Evolutionary conservation across 2,888 invertebrate species (phyloP), one percentile per base, ranked within the genome.

Genomic region (Polydrusus tereticollis): DNA sequence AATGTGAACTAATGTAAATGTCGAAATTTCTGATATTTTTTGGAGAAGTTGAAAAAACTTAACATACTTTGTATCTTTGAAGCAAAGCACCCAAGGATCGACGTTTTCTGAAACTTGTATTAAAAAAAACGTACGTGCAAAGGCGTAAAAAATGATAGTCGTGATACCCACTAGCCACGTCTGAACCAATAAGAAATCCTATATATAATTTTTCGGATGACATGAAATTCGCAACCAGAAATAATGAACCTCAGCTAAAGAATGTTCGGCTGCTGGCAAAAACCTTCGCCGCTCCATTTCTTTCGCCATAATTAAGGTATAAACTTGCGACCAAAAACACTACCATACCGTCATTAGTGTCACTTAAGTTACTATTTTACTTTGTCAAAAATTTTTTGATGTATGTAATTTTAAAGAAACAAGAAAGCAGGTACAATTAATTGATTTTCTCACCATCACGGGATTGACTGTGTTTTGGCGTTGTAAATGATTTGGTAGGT

Each of bases 201-300:
- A 47, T 47, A 47, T 20, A 3, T 47, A 45, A 45, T 47, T 47
- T 47, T 47, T 47, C 47, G 21, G 47, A 23, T 47, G 45, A 20
- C 45, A 47, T 5, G 20, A 47, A 47, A 47, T 47, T 47, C 47
- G 47, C 21, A 2, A 23, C 21, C 4, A 4, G 7, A 47, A 23
- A 47, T 47, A 20, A 47, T 47, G 47, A 47, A 47, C 47, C 47
- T n/a, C 47, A 21, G 12, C 21, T 2, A n/a, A 47, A 47, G 45
- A 47, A 47, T n/a, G 47, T n/a, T 21, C 8, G 4, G 23, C 23
- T 4, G 47, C 21, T 5, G 47, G 21, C 45, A 8, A 12, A 2
- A 20, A 45, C 8, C 8, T 5, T 45, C 45, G n/a, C 21, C 23
- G 47, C 47, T 47, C n/a, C 5, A 47, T 47, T 47, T 47, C 47